Conservation (phyloP, 2,113 vertebrate genomes). For the Psophia crepitans region DNA sequence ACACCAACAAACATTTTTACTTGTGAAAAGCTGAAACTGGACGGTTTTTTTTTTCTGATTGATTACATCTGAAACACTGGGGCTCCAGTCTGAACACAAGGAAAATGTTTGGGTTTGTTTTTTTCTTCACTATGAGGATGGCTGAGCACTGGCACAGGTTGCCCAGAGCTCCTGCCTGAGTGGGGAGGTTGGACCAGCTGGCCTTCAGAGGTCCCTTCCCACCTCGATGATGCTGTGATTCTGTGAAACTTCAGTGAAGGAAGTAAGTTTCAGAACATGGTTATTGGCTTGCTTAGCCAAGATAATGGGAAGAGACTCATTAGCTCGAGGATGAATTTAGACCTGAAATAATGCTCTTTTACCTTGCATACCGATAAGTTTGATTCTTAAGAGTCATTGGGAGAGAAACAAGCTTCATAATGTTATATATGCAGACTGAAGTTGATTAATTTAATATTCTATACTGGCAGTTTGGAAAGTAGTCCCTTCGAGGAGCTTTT, state of each 20-base stretch:
- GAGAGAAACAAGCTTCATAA: background rate
- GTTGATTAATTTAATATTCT: background rate
- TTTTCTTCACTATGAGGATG: background rate
- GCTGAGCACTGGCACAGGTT: background rate
- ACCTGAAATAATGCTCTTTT: background rate
- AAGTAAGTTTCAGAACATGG: background rate
- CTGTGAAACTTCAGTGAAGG: background rate
- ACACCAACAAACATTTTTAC: background rate
- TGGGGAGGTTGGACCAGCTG: rapidly evolving
- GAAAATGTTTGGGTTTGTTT: background rate
- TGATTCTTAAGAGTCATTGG: background rate
- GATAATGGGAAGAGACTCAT: background rate
- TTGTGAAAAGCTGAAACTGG: background rate
- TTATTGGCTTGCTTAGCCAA: background rate
- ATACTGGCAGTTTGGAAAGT: background rate
- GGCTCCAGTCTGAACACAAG: background rate
- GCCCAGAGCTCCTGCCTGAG: background rate
- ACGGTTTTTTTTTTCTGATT: background rate
- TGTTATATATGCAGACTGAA: background rate
- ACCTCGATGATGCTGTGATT: background rate
- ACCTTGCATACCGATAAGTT: background rate
- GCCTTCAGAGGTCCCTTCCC: background rate
- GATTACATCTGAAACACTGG: background rate
- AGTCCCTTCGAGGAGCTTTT: background rate
- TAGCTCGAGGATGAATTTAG: background rate